Conservation (phyloP, 2,888 invertebrate genomes). For the Nymphalis polychloros region DNA sequence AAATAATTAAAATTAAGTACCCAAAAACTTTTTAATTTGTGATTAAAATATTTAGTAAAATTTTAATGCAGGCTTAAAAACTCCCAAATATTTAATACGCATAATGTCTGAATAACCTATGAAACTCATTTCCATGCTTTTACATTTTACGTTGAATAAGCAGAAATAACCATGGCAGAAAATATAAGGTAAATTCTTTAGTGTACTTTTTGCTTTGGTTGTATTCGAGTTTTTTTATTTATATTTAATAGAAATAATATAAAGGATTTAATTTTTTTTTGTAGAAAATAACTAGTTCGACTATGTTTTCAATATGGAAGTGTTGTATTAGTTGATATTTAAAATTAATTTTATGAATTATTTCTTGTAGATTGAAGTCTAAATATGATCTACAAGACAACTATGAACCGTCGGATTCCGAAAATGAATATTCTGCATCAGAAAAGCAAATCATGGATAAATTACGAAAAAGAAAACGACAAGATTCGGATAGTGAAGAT, state of each 20-base stretch:
- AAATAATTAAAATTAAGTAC: background rate
- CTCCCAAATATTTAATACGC: background rate
- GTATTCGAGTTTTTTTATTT: too few relatives aligned
- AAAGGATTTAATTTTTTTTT: too few relatives aligned
- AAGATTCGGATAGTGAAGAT: constrained; percentile 81
- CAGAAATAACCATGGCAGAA: constrained; percentile 55
- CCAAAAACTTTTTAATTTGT: background rate
- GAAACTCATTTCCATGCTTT: constrained; percentile 19
- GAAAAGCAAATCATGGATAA: constrained; percentile 84
- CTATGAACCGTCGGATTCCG: constrained; percentile 86
- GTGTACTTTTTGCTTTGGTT: background rate
- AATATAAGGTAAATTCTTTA: constrained; percentile 63
- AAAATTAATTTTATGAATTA: background rate
- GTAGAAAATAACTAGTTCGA: too few relatives aligned
- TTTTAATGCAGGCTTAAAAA: background rate
- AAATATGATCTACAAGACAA: constrained; percentile 75
- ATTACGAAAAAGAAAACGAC: constrained; percentile 77
- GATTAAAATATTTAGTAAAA: background rate
- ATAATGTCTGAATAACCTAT: constrained; percentile 24
- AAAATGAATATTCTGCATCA: constrained; percentile 85
- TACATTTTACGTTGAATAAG: constrained; percentile 4
- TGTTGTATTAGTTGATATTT: too few relatives aligned
- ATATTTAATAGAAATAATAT: too few relatives aligned
- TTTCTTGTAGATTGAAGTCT: constrained; percentile 64
- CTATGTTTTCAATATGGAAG: too few relatives aligned